Conservation (phyloP, 1,140 invertebrate genomes). For the Leptinotarsa defecta region DNA sequence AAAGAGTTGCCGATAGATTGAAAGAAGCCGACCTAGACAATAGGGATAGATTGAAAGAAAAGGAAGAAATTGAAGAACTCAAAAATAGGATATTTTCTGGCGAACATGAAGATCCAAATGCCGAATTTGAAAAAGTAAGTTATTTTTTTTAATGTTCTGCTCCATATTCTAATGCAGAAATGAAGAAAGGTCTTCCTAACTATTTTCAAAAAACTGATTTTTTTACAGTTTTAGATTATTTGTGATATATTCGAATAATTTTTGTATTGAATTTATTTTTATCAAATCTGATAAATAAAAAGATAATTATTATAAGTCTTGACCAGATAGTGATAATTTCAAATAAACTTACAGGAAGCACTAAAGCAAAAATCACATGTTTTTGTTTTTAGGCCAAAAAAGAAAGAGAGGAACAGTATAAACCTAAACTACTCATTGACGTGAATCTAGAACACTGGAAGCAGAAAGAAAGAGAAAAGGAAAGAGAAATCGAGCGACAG, state of each 20-base stretch:
- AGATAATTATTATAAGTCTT: too few species aligned
- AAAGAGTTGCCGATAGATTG: conserved; percentile 85
- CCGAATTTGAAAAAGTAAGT: conserved; percentile 76
- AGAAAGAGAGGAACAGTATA: conserved; percentile 82
- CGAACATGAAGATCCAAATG: conserved; percentile 78
- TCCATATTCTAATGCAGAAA: too few species aligned
- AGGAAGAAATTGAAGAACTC: conserved; percentile 90
- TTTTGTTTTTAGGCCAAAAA: conserved; percentile 63
- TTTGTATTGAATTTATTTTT: conserved; percentile 12
- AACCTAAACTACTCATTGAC: conserved; percentile 77
- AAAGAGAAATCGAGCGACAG: conserved; percentile 58
- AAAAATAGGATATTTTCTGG: conserved; percentile 81
- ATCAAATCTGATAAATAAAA: not conserved
- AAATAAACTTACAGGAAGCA: not conserved
- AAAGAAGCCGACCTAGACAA: conserved; percentile 91
- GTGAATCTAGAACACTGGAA: conserved; percentile 63
- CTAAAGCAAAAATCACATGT: conserved; percentile 22
- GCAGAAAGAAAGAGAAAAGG: conserved; percentile 61
- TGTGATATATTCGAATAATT: not conserved
- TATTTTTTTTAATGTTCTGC: not conserved
- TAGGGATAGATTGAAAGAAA: conserved; percentile 86
- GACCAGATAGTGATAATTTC: too few species aligned
- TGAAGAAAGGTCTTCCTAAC: not conserved
- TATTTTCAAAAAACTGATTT: not conserved
- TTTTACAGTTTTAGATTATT: too few species aligned